A percentile compares a stretch with the other conserved stretches of the same genome.
Conservation (phyloP, 1,140 invertebrate genomes). For the Drosophila nikananu region DNA sequence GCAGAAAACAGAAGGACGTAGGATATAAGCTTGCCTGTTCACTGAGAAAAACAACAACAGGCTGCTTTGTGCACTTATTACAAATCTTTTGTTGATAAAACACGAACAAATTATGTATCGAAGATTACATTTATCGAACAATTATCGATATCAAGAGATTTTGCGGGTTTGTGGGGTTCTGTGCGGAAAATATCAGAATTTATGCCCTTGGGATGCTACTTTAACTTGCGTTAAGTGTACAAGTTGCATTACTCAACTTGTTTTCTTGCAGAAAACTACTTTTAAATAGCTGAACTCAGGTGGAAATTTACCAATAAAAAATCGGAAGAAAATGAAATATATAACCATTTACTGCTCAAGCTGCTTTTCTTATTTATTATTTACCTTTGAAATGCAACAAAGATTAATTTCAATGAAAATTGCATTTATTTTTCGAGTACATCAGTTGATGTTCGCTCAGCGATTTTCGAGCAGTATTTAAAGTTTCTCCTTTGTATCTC, state of each 20-base stretch:
- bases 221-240: too few relatives aligned
- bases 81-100: not conserved
- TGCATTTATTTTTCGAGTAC: not conserved
- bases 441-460: not conserved
- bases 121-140: not conserved
- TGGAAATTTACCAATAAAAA: not conserved
- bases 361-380: not conserved
- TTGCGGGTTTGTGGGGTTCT: too few relatives aligned
- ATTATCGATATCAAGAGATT: not conserved
- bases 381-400: not conserved
- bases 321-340: too few relatives aligned
- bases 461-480: constrained; percentile 11
- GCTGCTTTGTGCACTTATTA: not conserved
- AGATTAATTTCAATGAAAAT: too few relatives aligned
- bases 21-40: constrained; percentile 5
- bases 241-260: not conserved
- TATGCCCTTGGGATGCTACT: not conserved
- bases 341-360: too few relatives aligned
- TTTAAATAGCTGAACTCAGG: not conserved
- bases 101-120: not conserved
- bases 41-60: constrained; percentile 10
- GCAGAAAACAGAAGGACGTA: constrained; percentile 7
- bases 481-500: constrained; percentile 4
- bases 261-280: not conserved
- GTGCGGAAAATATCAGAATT: too few relatives aligned